These are phyloP conservation scores for Mastomys natalensis DNA, from an alignment of 2,113 vertebrate genomes.

Conservation along the genomic window DNA sequence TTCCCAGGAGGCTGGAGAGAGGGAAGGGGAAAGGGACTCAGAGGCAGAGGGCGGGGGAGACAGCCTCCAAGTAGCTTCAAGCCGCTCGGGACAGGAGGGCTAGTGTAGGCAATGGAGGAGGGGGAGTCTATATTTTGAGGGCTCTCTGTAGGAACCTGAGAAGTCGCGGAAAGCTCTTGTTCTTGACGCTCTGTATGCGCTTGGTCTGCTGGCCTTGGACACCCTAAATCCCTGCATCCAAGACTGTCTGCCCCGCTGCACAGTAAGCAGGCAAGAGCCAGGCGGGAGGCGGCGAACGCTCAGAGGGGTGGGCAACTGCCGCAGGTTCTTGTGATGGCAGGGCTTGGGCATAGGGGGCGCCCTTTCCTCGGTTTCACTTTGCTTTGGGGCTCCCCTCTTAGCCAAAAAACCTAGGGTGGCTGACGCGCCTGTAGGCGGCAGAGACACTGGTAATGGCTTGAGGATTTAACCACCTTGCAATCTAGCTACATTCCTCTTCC, in stretches of 20 bases:
- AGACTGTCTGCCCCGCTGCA: neutral
- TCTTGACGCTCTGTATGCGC: neutral
- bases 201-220: neutral
- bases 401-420: neutral
- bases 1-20: conserved; percentile 79
- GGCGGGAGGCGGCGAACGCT: neutral
- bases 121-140: neutral
- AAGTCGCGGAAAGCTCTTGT: neutral
- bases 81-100: conserved; percentile 74
- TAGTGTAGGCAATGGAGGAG: conserved; percentile 72
- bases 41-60: conserved; percentile 67
- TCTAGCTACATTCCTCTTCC: neutral
- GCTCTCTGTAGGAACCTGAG: neutral
- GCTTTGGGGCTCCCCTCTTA: neutral
- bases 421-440: neutral
- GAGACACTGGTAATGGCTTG: neutral
- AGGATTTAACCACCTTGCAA: neutral
- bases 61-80: conserved; percentile 83
- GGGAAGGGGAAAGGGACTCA: conserved; percentile 74
- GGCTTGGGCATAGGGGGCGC: conserved; percentile 69
- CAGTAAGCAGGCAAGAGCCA: conserved; percentile 4
- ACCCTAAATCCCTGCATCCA: conserved; percentile 4
- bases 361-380: conserved; percentile 72
- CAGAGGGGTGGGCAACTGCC: neutral
- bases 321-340: neutral